Conservation (phyloP, 2,888 invertebrate genomes). For the Labia minor region DNA sequence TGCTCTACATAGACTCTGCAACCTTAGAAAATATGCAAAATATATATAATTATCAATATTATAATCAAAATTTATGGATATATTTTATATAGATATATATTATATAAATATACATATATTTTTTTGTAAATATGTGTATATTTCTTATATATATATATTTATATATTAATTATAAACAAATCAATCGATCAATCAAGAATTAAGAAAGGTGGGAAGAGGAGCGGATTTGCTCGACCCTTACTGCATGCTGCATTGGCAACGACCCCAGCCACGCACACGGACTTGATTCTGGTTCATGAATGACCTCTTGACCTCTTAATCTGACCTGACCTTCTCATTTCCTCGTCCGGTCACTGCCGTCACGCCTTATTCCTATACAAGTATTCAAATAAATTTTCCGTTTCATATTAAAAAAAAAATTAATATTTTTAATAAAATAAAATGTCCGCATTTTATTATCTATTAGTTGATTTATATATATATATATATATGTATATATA, state of each 20-base stretch:
- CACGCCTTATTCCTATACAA: background rate
- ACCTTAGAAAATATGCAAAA: background rate
- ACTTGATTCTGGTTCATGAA: slow-evolving; percentile 17
- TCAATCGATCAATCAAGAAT: background rate
- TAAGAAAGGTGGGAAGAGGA: slow-evolving; percentile 7
- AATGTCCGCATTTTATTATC: too few species aligned
- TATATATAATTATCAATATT: background rate
- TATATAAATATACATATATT: background rate
- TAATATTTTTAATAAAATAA: too few species aligned
- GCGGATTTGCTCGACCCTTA: slow-evolving; percentile 15
- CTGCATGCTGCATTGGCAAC: slow-evolving; percentile 19
- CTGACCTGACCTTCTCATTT: background rate
- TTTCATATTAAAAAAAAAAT: background rate
- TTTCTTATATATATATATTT: background rate
- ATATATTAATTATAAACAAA: background rate
- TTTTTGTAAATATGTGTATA: background rate
- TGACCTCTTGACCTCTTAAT: background rate
- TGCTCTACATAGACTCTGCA: slow-evolving; percentile 4
- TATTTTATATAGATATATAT: background rate
- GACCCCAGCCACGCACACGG: slow-evolving; percentile 17
- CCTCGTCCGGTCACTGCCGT: slow-evolving; percentile 5
- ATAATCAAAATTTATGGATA: background rate
- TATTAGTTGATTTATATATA: too few species aligned
- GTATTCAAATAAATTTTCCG: background rate
- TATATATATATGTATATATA: too few species aligned